phyloP scores from a whole-genome alignment of 2,888 invertebrate species.

The Caenorhabditis sp. region DNA sequence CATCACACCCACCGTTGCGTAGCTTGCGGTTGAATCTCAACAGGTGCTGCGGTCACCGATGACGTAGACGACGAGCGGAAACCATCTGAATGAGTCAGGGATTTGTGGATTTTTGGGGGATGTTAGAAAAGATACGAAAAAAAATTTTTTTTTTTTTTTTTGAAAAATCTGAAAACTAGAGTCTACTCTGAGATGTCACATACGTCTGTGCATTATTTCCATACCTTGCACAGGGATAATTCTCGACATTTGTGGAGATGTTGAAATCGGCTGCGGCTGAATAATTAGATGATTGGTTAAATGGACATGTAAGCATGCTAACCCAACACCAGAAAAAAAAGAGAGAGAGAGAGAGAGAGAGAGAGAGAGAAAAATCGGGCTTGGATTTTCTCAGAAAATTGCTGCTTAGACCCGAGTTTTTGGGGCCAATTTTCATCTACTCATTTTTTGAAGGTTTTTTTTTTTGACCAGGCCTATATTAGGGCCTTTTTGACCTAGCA shows the following conservation, averaged over 20 bases:
- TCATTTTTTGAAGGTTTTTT: too few species aligned
- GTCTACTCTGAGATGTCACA: slow-evolving; percentile 12
- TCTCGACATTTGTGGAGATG: slow-evolving; percentile 39
- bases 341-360: slow-evolving; percentile 4
- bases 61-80: slow-evolving; percentile 14
- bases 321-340: slow-evolving; percentile 6
- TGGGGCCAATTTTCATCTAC: too few species aligned
- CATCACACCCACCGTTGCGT: slow-evolving; percentile 11
- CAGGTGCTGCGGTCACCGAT: slow-evolving; percentile 1
- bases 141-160: too few species aligned
- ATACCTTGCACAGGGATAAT: slow-evolving; percentile 59
- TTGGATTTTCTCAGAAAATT: not conserved
- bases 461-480: too few species aligned
- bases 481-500: too few species aligned
- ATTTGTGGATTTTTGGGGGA: not conserved
- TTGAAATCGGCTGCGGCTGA: slow-evolving; percentile 32
- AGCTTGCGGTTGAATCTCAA: slow-evolving; percentile 3
- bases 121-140: too few species aligned
- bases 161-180: not conserved
- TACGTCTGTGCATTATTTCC: slow-evolving; percentile 58
- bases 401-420: not conserved
- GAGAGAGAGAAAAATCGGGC: not conserved
- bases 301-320: not conserved
- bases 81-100: slow-evolving; percentile 25
- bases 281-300: slow-evolving; percentile 3